These are phyloP conservation scores for Sciaenops ocellatus DNA, from an alignment of 2,797 vertebrate species.

Conservation along the genomic window DNA sequence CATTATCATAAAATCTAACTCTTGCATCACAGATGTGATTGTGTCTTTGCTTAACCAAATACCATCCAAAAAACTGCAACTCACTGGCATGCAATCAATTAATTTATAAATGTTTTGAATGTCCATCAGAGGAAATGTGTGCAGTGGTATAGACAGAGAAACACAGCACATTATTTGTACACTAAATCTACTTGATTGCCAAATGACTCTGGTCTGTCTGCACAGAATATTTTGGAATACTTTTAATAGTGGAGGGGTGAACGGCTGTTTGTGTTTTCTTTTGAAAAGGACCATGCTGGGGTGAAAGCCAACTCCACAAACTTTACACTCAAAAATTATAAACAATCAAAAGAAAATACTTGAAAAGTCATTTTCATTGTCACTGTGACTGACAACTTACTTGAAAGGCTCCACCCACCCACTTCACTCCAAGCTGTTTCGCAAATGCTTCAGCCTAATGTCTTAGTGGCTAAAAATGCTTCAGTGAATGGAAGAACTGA, in stretches of 20 bases:
- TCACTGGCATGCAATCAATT: not conserved
- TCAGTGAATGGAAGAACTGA: slow-evolving; percentile 13
- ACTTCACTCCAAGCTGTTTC: slow-evolving; percentile 11
- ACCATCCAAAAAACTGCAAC: slow-evolving; percentile 9
- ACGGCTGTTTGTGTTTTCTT: not conserved
- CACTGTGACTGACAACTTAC: slow-evolving; percentile 8
- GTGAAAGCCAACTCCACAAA: slow-evolving; percentile 6
- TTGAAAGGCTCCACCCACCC: slow-evolving; percentile 4
- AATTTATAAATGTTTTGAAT: slow-evolving; percentile 1
- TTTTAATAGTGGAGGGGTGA: not conserved
- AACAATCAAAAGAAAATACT: slow-evolving; percentile 7
- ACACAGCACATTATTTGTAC: not conserved
- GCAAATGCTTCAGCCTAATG: slow-evolving; percentile 6
- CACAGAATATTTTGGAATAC: not conserved
- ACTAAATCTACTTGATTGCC: not conserved
- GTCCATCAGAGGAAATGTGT: not conserved
- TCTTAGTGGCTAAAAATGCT: slow-evolving; percentile 11
- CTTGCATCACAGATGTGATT: slow-evolving; percentile 17
- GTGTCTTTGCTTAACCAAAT: slow-evolving; percentile 22
- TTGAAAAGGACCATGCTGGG: slow-evolving; percentile 3
- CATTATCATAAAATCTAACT: slow-evolving; percentile 21
- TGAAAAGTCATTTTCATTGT: not conserved
- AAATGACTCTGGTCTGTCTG: slow-evolving; percentile 4
- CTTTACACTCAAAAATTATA: not conserved
- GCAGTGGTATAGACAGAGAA: not conserved